phyloP scores from a whole-genome alignment of 2,113 vertebrate genomes.

The Gadus chalcogrammus region DNA sequence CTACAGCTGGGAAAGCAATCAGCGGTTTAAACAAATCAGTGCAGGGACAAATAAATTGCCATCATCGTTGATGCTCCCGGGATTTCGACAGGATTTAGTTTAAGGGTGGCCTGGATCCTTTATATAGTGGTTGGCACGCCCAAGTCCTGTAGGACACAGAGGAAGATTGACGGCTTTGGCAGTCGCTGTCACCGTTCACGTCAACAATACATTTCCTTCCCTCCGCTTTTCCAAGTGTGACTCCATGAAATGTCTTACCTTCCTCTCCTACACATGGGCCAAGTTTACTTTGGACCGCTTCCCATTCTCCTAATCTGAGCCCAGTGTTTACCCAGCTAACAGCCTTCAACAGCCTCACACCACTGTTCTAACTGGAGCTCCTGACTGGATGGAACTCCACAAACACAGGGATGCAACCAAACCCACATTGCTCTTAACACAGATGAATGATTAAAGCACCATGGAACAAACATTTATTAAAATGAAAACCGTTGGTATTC shows the following conservation, averaged over 20 bases:
- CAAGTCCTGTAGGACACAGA: not conserved
- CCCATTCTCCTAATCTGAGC: conserved; percentile 16
- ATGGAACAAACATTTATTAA: too few relatives aligned
- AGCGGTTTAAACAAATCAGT: conserved; percentile 3
- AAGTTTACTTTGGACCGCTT: conserved; percentile 29
- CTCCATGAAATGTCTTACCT: conserved; percentile 1
- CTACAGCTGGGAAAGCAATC: not conserved
- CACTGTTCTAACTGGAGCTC: conserved; percentile 8
- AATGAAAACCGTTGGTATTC: too few relatives aligned
- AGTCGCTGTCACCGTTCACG: not conserved
- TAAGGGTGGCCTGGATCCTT: not conserved
- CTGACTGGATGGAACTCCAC: not conserved
- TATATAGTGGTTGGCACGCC: not conserved
- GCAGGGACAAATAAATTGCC: not conserved
- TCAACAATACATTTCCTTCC: not conserved
- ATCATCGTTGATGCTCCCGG: not conserved
- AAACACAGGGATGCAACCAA: not conserved
- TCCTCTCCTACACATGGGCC: conserved; percentile 4
- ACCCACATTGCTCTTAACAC: not conserved
- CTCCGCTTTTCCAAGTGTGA: not conserved
- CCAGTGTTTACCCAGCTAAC: conserved; percentile 21
- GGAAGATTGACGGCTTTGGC: not conserved
- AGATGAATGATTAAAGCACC: not conserved
- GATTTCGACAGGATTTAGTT: not conserved
- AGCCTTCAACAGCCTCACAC: not conserved